Base-by-base conservation (phyloP, 1,140 invertebrate species). In the Pachyrhynchus sulphureomaculatus region DNA sequence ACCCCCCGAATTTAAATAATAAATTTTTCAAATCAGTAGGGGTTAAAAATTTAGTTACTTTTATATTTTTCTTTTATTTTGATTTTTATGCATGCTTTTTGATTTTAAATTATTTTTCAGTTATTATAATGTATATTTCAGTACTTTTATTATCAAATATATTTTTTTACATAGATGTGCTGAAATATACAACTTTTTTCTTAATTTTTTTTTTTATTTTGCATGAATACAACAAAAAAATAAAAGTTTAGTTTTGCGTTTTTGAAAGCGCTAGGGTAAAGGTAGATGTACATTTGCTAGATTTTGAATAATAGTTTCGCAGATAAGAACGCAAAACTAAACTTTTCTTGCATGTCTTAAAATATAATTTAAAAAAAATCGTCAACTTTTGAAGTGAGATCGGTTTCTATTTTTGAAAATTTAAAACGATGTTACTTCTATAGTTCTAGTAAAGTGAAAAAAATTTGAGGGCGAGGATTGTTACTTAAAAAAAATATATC, bases 161-260 rank as follows among this genome's bases (percentile, higher is more conserved):
- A 48, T 32, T 44, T 65, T 21, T 65, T 48, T 65, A 33, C 12
- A 13, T 49, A 10, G 33, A 5, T 10, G 32, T 37, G 48, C 32
- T 52, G 21, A 52, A 52, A 9, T 37, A 15, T 37, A 52, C 32
- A 24, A 21, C n/a, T 20, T 54, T 41, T 49, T 15, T 29, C 10
- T 65, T 47, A 39, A 49, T 62, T 69, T 67, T 65, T 47, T 41
- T 55, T 62, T 69, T 69, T 59, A 62, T 57, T 69, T 69, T 68
- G 67, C 67, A 68, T 68, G 67, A 8, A 45, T 62, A 56, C 47
- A 52, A n/a, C n/a, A 48, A 36, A 47, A 49, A 48, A 13, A 48
- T 21, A 44, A 59, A 61, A 51, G 57, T 61, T 60, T 65, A 60
- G 23, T 65, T 65, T 61, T 62, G 48, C 33, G 45, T 48, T 51